A percentile compares a stretch with the other conserved stretches of the same genome.
These are phyloP conservation scores for Malthinus flaveolus DNA, from an alignment of 2,888 invertebrate genomes.

Conservation along the genomic window DNA sequence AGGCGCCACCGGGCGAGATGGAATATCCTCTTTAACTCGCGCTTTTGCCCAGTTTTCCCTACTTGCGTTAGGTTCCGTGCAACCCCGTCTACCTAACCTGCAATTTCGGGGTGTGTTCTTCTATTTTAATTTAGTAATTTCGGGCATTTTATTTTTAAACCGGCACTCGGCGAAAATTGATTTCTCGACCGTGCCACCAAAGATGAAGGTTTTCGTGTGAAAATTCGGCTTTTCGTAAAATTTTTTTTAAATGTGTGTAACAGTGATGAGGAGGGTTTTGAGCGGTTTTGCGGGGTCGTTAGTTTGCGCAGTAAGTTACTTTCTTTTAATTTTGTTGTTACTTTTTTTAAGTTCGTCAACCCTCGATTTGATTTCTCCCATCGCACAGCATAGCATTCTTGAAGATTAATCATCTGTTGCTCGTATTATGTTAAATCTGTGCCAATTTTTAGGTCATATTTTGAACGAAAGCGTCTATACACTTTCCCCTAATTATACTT, in stretches of 20 bases:
- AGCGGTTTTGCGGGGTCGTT: slow-evolving; percentile 61
- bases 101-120: slow-evolving; percentile 31
- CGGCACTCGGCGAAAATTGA: background rate
- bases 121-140: slow-evolving; percentile 11
- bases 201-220: background rate
- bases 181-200: background rate
- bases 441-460: too few species aligned
- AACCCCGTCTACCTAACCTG: slow-evolving; percentile 26
- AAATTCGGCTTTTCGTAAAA: background rate
- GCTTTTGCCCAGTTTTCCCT: slow-evolving; percentile 25
- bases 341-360: background rate
- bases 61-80: slow-evolving; percentile 21
- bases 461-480: too few species aligned
- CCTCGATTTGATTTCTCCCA: too few species aligned
- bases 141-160: slow-evolving; percentile 5
- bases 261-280: slow-evolving; percentile 59
- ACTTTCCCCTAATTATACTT: too few species aligned
- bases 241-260: slow-evolving; percentile 31
- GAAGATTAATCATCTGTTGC: too few species aligned
- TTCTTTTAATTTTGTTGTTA: slow-evolving; percentile 10
- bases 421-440: too few species aligned
- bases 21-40: slow-evolving; percentile 24
- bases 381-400: too few species aligned
- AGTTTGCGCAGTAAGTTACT: slow-evolving; percentile 41
- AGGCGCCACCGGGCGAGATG: slow-evolving; percentile 22